These are phyloP conservation scores for Oriolus oriolus DNA, from an alignment of 2,113 vertebrate species.

Conservation along the genomic window DNA sequence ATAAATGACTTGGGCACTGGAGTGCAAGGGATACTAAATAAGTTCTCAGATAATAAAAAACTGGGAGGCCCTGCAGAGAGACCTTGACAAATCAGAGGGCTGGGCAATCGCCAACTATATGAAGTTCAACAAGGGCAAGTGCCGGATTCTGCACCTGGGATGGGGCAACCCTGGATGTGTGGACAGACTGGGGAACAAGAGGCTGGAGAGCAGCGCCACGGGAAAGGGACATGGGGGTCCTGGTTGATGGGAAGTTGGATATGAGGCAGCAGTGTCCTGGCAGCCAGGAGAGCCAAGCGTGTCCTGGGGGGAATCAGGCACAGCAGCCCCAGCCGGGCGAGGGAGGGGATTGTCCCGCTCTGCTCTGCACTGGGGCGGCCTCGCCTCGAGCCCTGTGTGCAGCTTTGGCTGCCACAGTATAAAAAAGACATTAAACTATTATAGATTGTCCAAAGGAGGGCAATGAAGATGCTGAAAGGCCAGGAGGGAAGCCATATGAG, in stretches of 20 bases:
- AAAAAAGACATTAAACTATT: background rate
- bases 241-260: background rate
- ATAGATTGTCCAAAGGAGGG: background rate
- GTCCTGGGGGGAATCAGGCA: background rate
- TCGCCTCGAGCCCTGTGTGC: background rate
- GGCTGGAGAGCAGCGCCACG: background rate
- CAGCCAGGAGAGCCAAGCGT: background rate
- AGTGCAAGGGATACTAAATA: background rate
- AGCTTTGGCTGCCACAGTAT: background rate
- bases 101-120: background rate
- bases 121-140: background rate
- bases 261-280: background rate
- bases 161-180: background rate
- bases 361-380: background rate
- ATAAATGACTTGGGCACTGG: background rate
- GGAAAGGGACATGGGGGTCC: background rate
- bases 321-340: background rate
- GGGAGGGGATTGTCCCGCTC: background rate
- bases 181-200: background rate
- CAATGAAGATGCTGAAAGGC: fast-evolving
- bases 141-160: background rate
- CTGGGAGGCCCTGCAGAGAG: background rate
- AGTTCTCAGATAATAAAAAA: background rate
- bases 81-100: background rate
- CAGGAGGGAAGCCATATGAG: background rate